Evolutionary conservation across 2,113 vertebrate species (phyloP), one percentile per base, ranked within the genome.

Genomic region (Abramis brama): DNA sequence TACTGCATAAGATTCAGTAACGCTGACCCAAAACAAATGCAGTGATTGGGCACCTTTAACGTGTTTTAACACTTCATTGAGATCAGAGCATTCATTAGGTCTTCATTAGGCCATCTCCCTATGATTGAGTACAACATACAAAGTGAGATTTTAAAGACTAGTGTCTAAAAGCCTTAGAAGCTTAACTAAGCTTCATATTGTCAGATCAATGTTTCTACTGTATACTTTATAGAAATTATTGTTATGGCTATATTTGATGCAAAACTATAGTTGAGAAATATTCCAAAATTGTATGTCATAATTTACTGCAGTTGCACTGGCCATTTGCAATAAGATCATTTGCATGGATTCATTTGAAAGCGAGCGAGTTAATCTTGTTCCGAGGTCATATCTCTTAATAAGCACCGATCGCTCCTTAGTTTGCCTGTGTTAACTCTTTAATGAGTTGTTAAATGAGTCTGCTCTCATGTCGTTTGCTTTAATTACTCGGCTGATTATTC

Each of bases 21-120:
- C 71, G n/a, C 17, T 25, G 3, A 62, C 55, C 74, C 36, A 78
- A 83, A 78, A 79, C n/a, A 43, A 87, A 87, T 76, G 12, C 45
- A 21, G 19, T 50, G 45, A 13, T 23, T 43, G 74, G 23, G 79
- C 57, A 64, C 70, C 82, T 87, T 87, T 25, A 90, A 80, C 79
- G 23, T 50, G 45, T 86, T 27, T 84, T 90, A 88, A 86, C 74
- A 86, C 84, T 85, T 89, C 74, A 68, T 74, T 90, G 76, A 91
- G 90, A 91, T 89, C 89, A 90, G 5, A 82, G 91, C 85, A 91
- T 74, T 92, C 90, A 89, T 91, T 90, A 60, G 81, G 91, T 84
- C 90, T 60, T 17, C 11, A 33, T 87, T 66, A 82, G 84, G 23
- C 36, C 66, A n/a, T 55, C 39, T 85, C 59, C 75, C 10, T 45